A percentile compares a stretch with the other conserved stretches of the same genome.
These are phyloP conservation scores for Pipistrellus kuhlii DNA, from an alignment of 2,797 vertebrate genomes.

Conservation along the genomic window DNA sequence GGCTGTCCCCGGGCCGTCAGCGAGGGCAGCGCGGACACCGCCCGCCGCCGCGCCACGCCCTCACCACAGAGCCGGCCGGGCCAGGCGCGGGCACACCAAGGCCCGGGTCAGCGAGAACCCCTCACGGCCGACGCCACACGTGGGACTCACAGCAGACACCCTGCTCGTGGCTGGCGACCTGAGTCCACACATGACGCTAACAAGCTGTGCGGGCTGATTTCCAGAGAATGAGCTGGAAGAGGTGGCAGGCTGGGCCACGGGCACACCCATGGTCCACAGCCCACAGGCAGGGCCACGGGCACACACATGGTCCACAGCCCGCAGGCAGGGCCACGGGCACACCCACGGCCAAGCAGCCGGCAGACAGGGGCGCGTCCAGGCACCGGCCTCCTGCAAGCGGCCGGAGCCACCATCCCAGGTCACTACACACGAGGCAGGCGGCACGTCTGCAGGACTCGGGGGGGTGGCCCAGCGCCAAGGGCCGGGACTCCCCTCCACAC, in stretches of 20 bases:
- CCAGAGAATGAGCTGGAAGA: accelerated
- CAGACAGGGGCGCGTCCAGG: accelerated
- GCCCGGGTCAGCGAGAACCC: accelerated
- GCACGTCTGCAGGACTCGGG: accelerated
- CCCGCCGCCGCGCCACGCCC: accelerated
- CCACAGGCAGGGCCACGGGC: accelerated
- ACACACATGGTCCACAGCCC: no score
- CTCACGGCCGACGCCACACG: accelerated
- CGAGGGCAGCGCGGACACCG: accelerated
- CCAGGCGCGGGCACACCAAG: accelerated
- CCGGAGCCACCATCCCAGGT: accelerated
- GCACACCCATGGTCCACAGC: accelerated
- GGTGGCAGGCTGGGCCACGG: accelerated
- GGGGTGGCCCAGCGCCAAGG: accelerated
- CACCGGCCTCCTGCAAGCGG: accelerated
- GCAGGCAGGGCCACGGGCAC: accelerated
- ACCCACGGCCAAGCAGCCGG: accelerated
- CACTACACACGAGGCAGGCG: accelerated
- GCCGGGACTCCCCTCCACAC: accelerated
- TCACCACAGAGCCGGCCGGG: not conserved
- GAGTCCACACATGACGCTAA: accelerated
- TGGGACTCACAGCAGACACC: accelerated
- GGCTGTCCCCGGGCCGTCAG: not conserved
- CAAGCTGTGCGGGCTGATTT: accelerated
- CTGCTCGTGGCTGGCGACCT: not conserved